phyloP scores from a whole-genome alignment of 2,113 vertebrate species.

The Trinectes maculatus region DNA sequence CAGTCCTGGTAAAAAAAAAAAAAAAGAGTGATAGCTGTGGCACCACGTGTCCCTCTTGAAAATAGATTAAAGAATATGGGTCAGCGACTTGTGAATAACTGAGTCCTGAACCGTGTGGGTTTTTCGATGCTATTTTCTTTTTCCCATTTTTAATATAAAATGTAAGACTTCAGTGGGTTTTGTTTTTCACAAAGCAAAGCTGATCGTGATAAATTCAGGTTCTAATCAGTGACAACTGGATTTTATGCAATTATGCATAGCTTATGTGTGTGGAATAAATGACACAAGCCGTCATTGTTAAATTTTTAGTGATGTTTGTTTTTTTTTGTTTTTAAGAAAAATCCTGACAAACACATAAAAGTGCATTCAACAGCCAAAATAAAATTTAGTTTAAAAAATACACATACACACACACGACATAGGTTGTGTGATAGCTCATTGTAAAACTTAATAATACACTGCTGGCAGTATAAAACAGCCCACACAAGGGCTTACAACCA shows the following conservation, averaged over 20 bases:
- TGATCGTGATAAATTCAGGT: slow-evolving; percentile 6
- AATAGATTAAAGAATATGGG: slow-evolving; percentile 62
- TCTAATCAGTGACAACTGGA: no score
- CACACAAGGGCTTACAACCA: slow-evolving; percentile 36
- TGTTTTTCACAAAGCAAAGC: neutral
- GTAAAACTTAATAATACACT: slow-evolving; percentile 34
- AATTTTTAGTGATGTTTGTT: slow-evolving; percentile 1
- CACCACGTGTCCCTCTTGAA: slow-evolving; percentile 43
- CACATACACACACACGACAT: slow-evolving; percentile 15
- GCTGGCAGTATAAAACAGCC: slow-evolving; percentile 39
- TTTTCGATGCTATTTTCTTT: slow-evolving; percentile 20
- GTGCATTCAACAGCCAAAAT: slow-evolving; percentile 23
- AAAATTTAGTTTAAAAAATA: slow-evolving; percentile 22
- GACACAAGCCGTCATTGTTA: neutral
- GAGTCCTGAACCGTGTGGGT: slow-evolving; percentile 25
- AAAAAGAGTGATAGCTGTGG: slow-evolving; percentile 43
- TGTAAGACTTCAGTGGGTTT: no score
- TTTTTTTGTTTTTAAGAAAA: neutral
- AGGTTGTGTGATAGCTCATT: slow-evolving; percentile 44
- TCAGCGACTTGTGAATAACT: slow-evolving; percentile 50
- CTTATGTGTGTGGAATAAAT: slow-evolving; percentile 3
- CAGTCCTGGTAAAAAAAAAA: slow-evolving; percentile 40
- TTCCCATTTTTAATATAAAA: slow-evolving; percentile 5
- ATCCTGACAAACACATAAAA: neutral
- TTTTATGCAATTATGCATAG: neutral